phyloP scores from a whole-genome alignment of 2,797 vertebrate species.

The Acrocephalus scirpaceus region DNA sequence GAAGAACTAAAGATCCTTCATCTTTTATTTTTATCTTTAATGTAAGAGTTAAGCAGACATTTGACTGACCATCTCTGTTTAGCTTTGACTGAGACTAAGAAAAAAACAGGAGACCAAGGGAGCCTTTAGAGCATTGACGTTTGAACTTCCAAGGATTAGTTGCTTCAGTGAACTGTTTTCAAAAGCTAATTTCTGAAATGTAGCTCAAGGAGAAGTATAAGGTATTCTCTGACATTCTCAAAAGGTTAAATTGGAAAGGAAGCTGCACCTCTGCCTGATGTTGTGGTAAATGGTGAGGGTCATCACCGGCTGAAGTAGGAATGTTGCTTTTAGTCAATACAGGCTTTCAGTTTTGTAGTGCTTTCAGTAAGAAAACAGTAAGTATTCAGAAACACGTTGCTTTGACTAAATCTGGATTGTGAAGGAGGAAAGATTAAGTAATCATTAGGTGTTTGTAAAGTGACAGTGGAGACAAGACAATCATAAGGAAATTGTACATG shows the following conservation, averaged over 20 bases:
- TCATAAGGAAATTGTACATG: neutral
- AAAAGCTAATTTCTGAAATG: conserved; percentile 28
- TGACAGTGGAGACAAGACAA: neutral
- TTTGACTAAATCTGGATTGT: neutral
- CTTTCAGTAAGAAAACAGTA: neutral
- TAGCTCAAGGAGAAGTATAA: neutral
- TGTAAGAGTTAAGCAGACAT: conserved; percentile 6
- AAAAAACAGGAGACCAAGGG: neutral
- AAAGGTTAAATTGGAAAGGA: conserved; percentile 15
- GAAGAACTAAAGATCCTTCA: neutral
- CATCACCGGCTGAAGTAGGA: neutral
- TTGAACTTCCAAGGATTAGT: conserved; percentile 23
- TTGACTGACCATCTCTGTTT: conserved; percentile 5
- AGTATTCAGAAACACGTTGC: neutral
- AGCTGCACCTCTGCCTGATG: neutral
- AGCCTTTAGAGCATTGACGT: neutral
- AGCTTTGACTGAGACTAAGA: neutral
- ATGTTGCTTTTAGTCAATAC: neutral
- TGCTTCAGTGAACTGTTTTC: conserved; percentile 36
- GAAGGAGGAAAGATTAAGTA: neutral
- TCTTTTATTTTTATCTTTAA: conserved; percentile 13
- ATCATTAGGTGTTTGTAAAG: neutral
- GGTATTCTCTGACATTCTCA: conserved; percentile 28
- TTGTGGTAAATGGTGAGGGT: neutral
- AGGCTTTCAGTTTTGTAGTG: neutral